A percentile compares a stretch with the other conserved stretches of the same genome.
Conservation (phyloP, 2,113 vertebrate species). For the Megaceryle torquata region DNA sequence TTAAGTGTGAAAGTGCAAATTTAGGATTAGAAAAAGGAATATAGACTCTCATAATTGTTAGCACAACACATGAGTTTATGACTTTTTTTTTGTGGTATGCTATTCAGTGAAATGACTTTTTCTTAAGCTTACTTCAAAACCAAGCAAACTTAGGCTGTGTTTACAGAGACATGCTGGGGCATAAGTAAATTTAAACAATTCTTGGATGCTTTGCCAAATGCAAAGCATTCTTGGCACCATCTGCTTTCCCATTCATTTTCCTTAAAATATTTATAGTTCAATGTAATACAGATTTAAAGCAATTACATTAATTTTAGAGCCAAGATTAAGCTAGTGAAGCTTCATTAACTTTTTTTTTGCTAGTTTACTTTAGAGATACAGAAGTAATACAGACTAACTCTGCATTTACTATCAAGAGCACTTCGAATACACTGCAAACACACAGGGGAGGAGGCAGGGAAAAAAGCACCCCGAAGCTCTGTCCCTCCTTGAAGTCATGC, state of each 20-base stretch:
- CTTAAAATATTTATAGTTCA: neutral
- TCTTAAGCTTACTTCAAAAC: neutral
- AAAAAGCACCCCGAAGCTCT: neutral
- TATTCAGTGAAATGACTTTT: neutral
- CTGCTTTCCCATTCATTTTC: neutral
- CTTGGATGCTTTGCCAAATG: neutral
- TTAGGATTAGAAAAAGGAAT: neutral
- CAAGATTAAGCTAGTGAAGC: neutral
- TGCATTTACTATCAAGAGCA: neutral
- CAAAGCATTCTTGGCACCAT: neutral
- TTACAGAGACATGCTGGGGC: neutral
- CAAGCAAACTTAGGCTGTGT: neutral
- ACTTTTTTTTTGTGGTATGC: neutral
- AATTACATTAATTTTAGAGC: neutral
- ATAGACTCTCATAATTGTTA: neutral
- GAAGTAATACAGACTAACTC: neutral
- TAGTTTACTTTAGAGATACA: neutral
- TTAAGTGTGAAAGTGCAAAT: neutral
- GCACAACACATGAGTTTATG: neutral
- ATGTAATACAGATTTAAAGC: neutral
- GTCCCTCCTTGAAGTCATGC: fast-evolving
- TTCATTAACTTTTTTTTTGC: neutral
- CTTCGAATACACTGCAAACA: neutral
- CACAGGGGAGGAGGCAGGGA: fast-evolving
- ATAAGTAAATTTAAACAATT: slow-evolving; percentile 5